A percentile compares a stretch with the other conserved stretches of the same genome.
These are phyloP conservation scores for Eumerus sabulonum DNA, from an alignment of 2,888 invertebrate species.

Conservation along the genomic window DNA sequence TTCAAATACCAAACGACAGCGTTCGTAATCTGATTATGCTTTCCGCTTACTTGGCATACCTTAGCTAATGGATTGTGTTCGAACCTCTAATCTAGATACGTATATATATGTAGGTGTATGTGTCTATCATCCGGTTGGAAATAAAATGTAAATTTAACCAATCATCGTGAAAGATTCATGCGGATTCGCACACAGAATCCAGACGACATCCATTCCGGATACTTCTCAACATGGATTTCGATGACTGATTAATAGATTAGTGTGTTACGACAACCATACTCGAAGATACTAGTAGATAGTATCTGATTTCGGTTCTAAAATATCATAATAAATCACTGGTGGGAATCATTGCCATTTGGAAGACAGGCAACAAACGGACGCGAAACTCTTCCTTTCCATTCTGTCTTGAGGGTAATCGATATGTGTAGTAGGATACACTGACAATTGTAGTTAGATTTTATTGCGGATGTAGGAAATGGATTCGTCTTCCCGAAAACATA, in stretches of 20 bases:
- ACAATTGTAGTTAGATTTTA: slow-evolving; percentile 54
- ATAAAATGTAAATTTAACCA: slow-evolving; percentile 47
- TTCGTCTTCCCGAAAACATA: slow-evolving; percentile 33
- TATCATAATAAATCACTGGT: slow-evolving; percentile 47
- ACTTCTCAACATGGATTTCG: slow-evolving; percentile 45
- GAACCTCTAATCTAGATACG: too few relatives aligned
- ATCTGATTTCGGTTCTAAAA: slow-evolving; percentile 38
- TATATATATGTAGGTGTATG: too few relatives aligned
- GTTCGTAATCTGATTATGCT: too few relatives aligned
- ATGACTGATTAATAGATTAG: slow-evolving; percentile 65
- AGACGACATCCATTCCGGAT: background rate
- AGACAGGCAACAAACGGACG: slow-evolving; percentile 22
- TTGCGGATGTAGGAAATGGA: slow-evolving; percentile 35
- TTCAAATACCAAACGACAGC: too few relatives aligned
- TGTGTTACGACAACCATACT: slow-evolving; percentile 43
- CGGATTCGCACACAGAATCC: background rate
- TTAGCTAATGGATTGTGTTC: too few relatives aligned
- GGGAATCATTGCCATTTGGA: slow-evolving; percentile 8
- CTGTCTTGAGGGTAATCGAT: slow-evolving; percentile 52
- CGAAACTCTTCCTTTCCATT: slow-evolving; percentile 19
- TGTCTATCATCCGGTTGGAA: background rate
- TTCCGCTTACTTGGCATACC: too few relatives aligned
- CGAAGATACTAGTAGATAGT: slow-evolving; percentile 35
- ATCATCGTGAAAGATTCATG: slow-evolving; percentile 26
- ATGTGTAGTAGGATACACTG: slow-evolving; percentile 45